Base-by-base conservation (phyloP, 1,140 invertebrate genomes). In the Penaeus chinensis region DNA sequence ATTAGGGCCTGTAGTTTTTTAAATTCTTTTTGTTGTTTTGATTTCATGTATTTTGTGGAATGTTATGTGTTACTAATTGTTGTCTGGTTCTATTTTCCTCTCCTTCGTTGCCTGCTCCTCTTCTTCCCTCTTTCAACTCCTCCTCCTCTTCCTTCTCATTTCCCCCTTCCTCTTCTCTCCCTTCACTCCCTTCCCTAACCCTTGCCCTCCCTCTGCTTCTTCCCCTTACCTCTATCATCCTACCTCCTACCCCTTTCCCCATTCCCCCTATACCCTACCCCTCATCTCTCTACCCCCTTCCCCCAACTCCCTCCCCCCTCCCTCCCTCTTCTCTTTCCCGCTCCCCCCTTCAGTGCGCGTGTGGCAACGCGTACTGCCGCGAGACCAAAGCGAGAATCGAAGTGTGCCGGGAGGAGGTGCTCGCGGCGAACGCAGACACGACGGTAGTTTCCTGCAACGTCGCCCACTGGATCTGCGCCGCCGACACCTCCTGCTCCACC, bases 401-500 rank as follows among this genome's bases (percentile, higher is more conserved):
- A 91, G 93, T 96, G 62, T 96, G 96, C 91, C 92, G 95, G 42
- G 93, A 95, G 3, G 93, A 94, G 69, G 96, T 96, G n/a, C 66
- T 88, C 18, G 93, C 91, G 47, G 94, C 94, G 2, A 94, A 94
- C 24, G 92, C 92, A 0, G 95, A 95, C 90, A 94, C 93, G 62
- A 95, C 95, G 0, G 93, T 94, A 18, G 94, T 96, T 2, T 95
- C 95, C 0, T 97, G 96, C 91, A 91, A 94, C 27, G 94, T 96
- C 11, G 96, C 96, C 0, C 95, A 96, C 87, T 94, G 95, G 93
- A 96, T 97, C 89, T 97, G 96, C 91, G 93, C 94, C 3, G 95
- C 95, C 0, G 96, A 97, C 91, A 93, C 94, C 0, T 92, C 94
- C 10, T 97, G 96, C 91, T 94, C 95, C 16, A 96, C 94, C 1